Evolutionary conservation across 2,797 vertebrate species (phyloP), one percentile per base, ranked within the genome.

Genomic region (Balearica regulorum): DNA sequence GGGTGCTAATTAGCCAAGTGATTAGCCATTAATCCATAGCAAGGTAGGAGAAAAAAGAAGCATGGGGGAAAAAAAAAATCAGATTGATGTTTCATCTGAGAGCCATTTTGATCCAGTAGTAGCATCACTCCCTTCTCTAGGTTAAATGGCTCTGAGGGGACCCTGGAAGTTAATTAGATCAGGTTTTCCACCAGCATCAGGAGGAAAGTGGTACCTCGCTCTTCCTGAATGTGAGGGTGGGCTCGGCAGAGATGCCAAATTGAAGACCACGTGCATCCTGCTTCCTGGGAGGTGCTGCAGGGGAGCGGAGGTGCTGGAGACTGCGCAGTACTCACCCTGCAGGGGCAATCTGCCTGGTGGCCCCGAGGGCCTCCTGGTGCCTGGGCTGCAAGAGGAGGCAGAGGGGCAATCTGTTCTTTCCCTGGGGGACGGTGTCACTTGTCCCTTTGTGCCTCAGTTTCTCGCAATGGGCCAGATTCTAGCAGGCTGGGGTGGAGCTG

Each of bases 11-110:
- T 93, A 94, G 83, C 88, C 43, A 46, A 73, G 70, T 71, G 90
- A 90, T 95, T 96, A 83, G 58, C 94, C 70, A 65, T 91, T 96
- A 94, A 95, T 96, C 95, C 87, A 16, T 39, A 71, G 85, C 53
- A 35, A 95, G 87, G 90, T 81, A 88, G 95, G n/a, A 94, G 62
- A 31, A 91, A 76, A 94, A 79, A 69, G 69, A 83, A 76, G 58
- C 22, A 24, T 46, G 58, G 12, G 28, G n/a, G n/a, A n/a, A 19
- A 9, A 22, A 48, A 46, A 62, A 68, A 54, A 41, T 31, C 81
- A 91, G 93, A 93, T 57, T 89, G 91, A 89, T 85, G 71, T 62
- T 92, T 82, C 82, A 77, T 37, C 78, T 65, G 89, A 90, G 93
- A 72, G 86, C 72, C 15, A 11, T 53, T 93, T 81, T 46, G 69